phyloP scores from a whole-genome alignment of 2,113 vertebrate species.

The Vulpes ferrilata region DNA sequence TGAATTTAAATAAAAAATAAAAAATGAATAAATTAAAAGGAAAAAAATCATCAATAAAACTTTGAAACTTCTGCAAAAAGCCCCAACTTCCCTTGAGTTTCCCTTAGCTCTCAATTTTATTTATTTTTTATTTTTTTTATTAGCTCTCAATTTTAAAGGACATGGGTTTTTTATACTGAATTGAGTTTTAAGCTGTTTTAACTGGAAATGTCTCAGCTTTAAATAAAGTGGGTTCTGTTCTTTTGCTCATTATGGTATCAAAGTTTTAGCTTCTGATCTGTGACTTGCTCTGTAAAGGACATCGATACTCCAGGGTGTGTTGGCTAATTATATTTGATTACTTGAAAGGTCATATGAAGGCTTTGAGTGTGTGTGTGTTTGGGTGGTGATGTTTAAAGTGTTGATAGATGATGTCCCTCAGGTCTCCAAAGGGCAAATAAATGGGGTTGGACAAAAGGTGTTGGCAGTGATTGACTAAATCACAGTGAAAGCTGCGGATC shows the following conservation, averaged over 20 bases:
- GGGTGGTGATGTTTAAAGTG: slow-evolving; percentile 24
- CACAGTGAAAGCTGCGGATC: neutral
- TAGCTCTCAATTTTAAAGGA: neutral
- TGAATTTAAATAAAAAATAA: too few species aligned
- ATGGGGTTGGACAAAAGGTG: neutral
- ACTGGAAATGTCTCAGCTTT: slow-evolving; percentile 51
- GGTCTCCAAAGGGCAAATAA: slow-evolving; percentile 46
- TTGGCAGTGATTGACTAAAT: slow-evolving; percentile 48
- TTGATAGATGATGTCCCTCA: slow-evolving; percentile 54
- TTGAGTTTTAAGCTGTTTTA: slow-evolving; percentile 46
- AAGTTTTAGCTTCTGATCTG: slow-evolving; percentile 64
- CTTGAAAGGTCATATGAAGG: slow-evolving; percentile 76
- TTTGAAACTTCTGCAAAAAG: neutral
- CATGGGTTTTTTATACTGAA: neutral
- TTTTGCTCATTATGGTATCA: slow-evolving; percentile 62
- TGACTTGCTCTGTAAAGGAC: slow-evolving; percentile 75
- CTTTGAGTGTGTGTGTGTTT: slow-evolving; percentile 65
- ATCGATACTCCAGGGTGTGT: slow-evolving; percentile 62
- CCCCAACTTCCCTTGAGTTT: neutral
- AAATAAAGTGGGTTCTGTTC: slow-evolving; percentile 48
- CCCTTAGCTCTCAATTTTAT: neutral
- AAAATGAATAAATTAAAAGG: too few species aligned
- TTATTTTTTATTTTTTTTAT: neutral
- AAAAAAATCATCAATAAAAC: neutral
- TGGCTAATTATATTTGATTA: slow-evolving; percentile 78